Evolutionary conservation across 2,797 vertebrate species (phyloP), one percentile per base, ranked within the genome.

Genomic region (Diplodus puntazzo): DNA sequence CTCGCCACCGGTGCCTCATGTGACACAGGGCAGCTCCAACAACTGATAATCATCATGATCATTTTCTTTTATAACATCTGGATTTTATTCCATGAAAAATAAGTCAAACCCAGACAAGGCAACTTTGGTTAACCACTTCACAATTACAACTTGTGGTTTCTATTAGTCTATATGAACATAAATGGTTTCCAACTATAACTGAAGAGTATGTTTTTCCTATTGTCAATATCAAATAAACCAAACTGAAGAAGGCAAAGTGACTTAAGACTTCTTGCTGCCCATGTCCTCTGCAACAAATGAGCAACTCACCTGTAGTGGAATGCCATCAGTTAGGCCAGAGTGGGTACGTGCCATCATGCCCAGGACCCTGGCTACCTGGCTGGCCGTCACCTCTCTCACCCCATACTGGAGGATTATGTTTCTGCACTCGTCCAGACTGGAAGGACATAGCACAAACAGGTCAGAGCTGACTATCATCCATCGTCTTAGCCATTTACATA

Each of bases 291-390:
- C 13, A 14, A 3, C 20, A 21, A 52, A 23, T 20, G 45, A 21
- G 21, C 50, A 16, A 81, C 91, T 94, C 85, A 99, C 98, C 91
- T 99, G 98, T 87, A 99, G 92, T 54, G 97, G 95, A 86, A 99
- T 99, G 30, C 98, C 98, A 6, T 99, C 98, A 0, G 97, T 97
- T 81, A 99, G 83, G 53, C 98, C 98, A 3, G 98, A 99, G 86
- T 99, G 98, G 80, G 98, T 99, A 43, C 97, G 97, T 74, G 98
- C 98, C 98, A 99, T 99, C 98, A 99, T 99, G 76, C 98, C 98
- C 87, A 99, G 95, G 85, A 99, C 97, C 85, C 98, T 96, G 91
- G 98, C 98, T 78, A 99, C 98, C 94, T 99, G 98, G 90, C 97
- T 97, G 92, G 98, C 98, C 0, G 98, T 99, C 75, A 99, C 98